A percentile compares a stretch with the other conserved stretches of the same genome.
Evolutionary conservation across 2,888 invertebrate species (phyloP).

Genomic region (Eristalis intricaria): DNA sequence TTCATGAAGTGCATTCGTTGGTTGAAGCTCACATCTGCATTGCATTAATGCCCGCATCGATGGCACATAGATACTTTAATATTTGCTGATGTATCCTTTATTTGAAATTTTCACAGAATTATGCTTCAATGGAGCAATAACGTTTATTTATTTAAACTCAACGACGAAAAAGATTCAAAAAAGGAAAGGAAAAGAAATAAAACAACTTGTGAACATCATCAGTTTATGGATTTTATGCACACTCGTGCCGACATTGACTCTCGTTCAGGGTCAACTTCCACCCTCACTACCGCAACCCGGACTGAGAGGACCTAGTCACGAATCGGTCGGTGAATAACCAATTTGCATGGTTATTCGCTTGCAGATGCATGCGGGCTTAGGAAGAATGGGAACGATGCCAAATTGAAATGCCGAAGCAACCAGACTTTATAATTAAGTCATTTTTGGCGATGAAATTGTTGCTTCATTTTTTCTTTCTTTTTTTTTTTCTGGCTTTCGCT

Average conservation of each 20-base stretch:
- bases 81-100: slow-evolving; percentile 37
- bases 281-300: slow-evolving; percentile 33
- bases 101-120: slow-evolving; percentile 41
- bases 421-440: slow-evolving; percentile 59
- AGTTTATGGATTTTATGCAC: slow-evolving; percentile 40
- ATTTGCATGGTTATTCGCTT: background rate
- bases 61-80: slow-evolving; percentile 2
- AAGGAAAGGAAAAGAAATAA: background rate
- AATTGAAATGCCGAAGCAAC: slow-evolving; percentile 42
- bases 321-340: background rate
- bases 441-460: slow-evolving; percentile 47
- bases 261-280: slow-evolving; percentile 51
- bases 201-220: slow-evolving; percentile 12
- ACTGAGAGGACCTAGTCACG: slow-evolving; percentile 6
- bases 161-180: background rate
- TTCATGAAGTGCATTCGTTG: background rate
- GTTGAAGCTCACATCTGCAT: slow-evolving; percentile 43
- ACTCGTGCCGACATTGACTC: slow-evolving; percentile 5
- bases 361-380: background rate
- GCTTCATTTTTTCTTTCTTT: slow-evolving; percentile 13
- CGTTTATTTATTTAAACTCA: slow-evolving; percentile 15
- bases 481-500: background rate
- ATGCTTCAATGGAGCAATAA: slow-evolving; percentile 57
- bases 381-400: slow-evolving; percentile 50
- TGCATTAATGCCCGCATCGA: slow-evolving; percentile 21